Base-by-base conservation (phyloP, 2,113 vertebrate species). In the Arenaria interpres region DNA sequence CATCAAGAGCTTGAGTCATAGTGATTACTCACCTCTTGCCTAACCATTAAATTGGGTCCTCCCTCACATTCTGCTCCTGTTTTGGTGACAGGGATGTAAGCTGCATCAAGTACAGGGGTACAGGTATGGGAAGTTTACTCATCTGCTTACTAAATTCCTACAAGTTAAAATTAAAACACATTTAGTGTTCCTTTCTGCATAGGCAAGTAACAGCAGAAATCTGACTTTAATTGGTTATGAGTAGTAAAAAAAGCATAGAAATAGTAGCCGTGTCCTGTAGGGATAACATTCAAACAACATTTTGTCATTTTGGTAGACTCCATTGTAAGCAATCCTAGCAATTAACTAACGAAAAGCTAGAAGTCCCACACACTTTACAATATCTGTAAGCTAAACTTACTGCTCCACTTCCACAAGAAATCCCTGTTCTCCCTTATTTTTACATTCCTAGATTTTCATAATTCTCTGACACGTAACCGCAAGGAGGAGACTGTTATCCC, bases 91-190 rank as follows among this genome's bases (percentile, higher is more conserved):
- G 60, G 24, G 73, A 24, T 54, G 6, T 23, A 90, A 78, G 46
- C 78, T 96, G 64, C 76, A 81, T 15, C 6, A 22, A 86, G 48
- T 48, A 74, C 18, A 93, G 60, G 94, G 41, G 64, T 90, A 85
- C 23, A 62, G 69, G 88, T 81, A 90, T 11, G 33, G 62, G 37
- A 93, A 95, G 15, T 18, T 75, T 79, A 7, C 50, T 80, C 27
- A 66, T 88, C 81, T 94, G 72, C 71, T 91, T 90, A 88, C 85
- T 41, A 76, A 96, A 96, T 80, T 82, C 35, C 88, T 85, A 84
- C 72, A 89, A 94, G 43, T 60, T 69, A 74, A 54, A 48, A 57
- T 45, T 51, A 68, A 76, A 10, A 86, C 1, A 1, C 15, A 32
- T 20, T 15, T 64, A 46, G 10, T 16, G 27, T 30, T 82, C 45